Evolutionary conservation across 64 coral and sea anemone genomes (phyloP).

Genomic region (Porites australiensis): DNA sequence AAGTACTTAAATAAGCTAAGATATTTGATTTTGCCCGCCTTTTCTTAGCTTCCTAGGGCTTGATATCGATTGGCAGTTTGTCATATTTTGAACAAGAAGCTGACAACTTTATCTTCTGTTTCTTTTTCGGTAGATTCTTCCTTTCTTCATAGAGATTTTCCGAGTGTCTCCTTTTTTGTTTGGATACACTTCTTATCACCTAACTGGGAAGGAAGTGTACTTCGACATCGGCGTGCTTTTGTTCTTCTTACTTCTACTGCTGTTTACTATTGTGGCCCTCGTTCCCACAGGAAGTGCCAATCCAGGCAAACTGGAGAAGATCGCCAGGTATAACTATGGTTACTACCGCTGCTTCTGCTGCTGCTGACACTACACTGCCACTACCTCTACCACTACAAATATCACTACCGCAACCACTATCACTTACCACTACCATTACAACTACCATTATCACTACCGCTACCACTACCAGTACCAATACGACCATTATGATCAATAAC

Average conservation of each 20-base stretch:
- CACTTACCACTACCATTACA: too few relatives aligned
- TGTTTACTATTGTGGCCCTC: constrained; percentile 57
- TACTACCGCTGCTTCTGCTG: too few relatives aligned
- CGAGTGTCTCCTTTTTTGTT: not conserved
- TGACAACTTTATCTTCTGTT: not conserved
- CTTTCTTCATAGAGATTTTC: not conserved
- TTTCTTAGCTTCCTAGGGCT: too few relatives aligned
- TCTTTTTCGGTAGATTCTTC: not conserved
- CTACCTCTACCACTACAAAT: too few relatives aligned
- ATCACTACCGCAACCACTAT: too few relatives aligned
- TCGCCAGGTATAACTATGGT: constrained; percentile 53
- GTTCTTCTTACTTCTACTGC: constrained; percentile 9
- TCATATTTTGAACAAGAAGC: not conserved
- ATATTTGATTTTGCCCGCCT: too few relatives aligned
- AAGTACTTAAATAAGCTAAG: too few relatives aligned
- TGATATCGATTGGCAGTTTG: too few relatives aligned
- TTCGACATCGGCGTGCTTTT: constrained; percentile 38
- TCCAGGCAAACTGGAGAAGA: constrained; percentile 55
- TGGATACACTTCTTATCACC: not conserved
- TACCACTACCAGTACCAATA: too few relatives aligned
- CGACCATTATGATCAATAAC: too few relatives aligned
- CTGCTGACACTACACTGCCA: too few relatives aligned
- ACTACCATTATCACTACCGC: too few relatives aligned
- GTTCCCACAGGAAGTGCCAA: constrained; percentile 52
- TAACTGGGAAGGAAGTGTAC: not conserved